Base-by-base conservation (phyloP, 2,113 vertebrate genomes). In the Nyctibius bracteatus region DNA sequence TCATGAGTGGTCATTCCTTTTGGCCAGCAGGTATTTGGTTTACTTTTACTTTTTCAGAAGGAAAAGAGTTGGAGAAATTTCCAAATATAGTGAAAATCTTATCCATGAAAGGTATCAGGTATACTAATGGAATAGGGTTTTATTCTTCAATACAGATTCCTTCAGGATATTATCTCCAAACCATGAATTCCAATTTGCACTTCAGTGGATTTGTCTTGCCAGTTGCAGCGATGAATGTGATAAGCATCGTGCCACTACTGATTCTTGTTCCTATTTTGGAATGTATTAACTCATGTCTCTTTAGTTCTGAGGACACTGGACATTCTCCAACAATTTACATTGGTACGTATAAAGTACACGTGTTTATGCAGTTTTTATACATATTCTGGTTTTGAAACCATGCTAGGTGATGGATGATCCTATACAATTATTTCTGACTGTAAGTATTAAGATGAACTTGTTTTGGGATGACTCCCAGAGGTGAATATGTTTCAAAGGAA, bases 101-200 rank as follows among this genome's bases (percentile, higher is more conserved):
- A 41, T 7, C 44, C 18, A 14, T 70, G 14, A 28, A 41, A 66
- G 4, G 16, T 49, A 41, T 20, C 8, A 55, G 59, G 4, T 47
- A 31, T 47, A 33, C 27, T 92, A 51, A 92, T 17, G 21, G 41
- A 54, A 9, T 14, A 15, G 47, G 65, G 3, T 51, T 94, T 92
- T 83, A 28, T 86, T 58, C 41, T 83, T 81, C 46, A 68, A 86
- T 73, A 23, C 97, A 99, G 99, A 99, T 99, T 95, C 98, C 99
- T 52, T 99, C 99, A 31, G 98, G 99, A 81, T 99, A 99, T 95
- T 99, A 99, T 95, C 98, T 99, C 44, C 99, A 99, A 96, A 98
- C 98, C 8, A 99, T 99, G 99, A 98, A 99, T 97, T 99, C 99
- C 93, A 99, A 98, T 97, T 97, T 99, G 88, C 98, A 98, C 91